Percentiles rank a stretch among this genome's conserved stretches.
phyloP scores from a whole-genome alignment of 2,113 vertebrate species.

The Mionectes macconnelli region DNA sequence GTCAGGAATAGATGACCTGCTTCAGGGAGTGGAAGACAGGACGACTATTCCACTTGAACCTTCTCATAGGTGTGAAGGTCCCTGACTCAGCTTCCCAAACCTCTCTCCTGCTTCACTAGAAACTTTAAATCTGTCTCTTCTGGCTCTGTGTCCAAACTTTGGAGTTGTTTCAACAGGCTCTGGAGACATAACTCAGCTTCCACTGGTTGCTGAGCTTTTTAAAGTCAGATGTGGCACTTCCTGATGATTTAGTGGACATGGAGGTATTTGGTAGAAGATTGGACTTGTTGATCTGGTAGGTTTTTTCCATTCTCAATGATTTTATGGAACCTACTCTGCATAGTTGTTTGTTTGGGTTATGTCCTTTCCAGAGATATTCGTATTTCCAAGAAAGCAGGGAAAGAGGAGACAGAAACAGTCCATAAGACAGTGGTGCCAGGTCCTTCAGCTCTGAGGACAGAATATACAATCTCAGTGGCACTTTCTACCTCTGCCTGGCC shows the following conservation, averaged over 20 bases:
- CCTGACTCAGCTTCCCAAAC: not conserved
- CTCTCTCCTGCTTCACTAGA: not conserved
- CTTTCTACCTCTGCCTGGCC: not conserved
- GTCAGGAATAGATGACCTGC: not conserved
- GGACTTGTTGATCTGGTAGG: not conserved
- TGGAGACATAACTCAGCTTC: not conserved
- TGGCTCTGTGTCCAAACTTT: not conserved
- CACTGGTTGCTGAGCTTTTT: not conserved
- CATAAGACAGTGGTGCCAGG: not conserved
- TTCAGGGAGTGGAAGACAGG: not conserved
- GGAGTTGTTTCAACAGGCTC: not conserved
- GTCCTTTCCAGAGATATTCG: not conserved
- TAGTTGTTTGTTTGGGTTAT: not conserved
- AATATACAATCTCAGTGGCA: not conserved
- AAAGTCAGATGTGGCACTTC: not conserved
- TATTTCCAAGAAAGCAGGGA: not conserved
- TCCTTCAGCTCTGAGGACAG: not conserved
- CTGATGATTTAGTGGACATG: not conserved
- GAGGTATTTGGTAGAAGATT: not conserved
- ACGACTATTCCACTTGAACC: not conserved
- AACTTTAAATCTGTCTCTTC: not conserved
- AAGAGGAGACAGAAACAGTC: not conserved
- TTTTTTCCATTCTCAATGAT: not conserved
- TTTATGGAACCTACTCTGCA: not conserved
- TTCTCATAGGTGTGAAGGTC: not conserved